Percentiles rank a stretch among this genome's conserved stretches.
phyloP scores from a whole-genome alignment of 2,888 invertebrate genomes.

The Leptopterna dolabrata region DNA sequence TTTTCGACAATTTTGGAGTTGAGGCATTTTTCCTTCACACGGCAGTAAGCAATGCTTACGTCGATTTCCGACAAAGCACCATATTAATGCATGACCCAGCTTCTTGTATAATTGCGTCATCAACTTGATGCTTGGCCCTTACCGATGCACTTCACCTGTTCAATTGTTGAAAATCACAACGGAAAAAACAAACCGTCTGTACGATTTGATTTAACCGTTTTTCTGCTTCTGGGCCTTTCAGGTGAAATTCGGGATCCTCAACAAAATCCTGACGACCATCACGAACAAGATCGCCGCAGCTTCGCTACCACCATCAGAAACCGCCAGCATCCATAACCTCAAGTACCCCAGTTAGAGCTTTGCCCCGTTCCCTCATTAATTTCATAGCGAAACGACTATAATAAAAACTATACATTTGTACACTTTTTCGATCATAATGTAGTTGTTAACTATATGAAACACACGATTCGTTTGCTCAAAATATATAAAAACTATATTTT shows the following conservation, averaged over 20 bases:
- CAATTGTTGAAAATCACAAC: no score
- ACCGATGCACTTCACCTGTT: no score
- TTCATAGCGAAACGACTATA: background rate
- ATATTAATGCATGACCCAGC: no score
- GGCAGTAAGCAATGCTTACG: no score
- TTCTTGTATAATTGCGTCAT: no score
- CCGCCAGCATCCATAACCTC: conserved; percentile 57
- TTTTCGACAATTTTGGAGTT: no score
- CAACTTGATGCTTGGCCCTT: no score
- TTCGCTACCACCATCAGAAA: conserved; percentile 56
- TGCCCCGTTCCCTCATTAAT: background rate
- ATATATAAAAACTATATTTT: background rate
- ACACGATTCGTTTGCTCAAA: conserved; percentile 38
- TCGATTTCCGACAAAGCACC: no score
- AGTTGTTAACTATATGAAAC: background rate
- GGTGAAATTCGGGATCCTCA: conserved; percentile 62
- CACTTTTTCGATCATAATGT: background rate
- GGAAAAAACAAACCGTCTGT: no score
- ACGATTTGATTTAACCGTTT: no score
- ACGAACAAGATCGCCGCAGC: conserved; percentile 59
- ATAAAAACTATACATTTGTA: background rate
- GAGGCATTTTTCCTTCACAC: no score
- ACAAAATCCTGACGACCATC: conserved; percentile 61
- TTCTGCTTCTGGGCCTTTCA: conserved; percentile 18
- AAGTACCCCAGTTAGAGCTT: conserved; percentile 58